Evolutionary conservation across 2,797 vertebrate species (phyloP).

Genomic region (Harpagifer antarcticus): DNA sequence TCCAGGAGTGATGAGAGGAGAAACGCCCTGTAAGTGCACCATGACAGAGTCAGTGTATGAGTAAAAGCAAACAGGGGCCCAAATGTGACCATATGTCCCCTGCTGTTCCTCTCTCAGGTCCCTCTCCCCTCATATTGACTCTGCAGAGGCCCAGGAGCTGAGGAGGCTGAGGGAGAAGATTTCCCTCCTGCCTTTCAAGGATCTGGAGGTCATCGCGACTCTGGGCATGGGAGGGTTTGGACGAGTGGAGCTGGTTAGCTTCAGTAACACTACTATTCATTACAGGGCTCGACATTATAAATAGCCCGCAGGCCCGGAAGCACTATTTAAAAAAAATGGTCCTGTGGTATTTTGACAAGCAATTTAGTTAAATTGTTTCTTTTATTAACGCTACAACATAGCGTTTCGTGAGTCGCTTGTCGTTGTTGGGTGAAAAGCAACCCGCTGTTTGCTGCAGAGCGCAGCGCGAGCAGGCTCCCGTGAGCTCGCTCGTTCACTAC

Average conservation of each 20-base stretch:
- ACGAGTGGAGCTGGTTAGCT: slow-evolving; percentile 87
- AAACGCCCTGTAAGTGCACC: slow-evolving; percentile 79
- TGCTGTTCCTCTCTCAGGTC: slow-evolving; percentile 59
- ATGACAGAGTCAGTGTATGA: neutral
- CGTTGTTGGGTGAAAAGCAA: too few species aligned
- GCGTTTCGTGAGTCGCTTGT: too few species aligned
- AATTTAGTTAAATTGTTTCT: too few species aligned
- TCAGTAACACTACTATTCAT: neutral
- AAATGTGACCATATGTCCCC: neutral
- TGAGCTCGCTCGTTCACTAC: too few species aligned
- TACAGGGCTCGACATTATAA: too few species aligned
- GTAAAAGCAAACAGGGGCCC: neutral
- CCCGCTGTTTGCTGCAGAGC: too few species aligned
- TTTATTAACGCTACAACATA: too few species aligned
- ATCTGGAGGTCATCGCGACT: slow-evolving; percentile 82
- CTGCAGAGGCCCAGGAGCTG: slow-evolving; percentile 74
- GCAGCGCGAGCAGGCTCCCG: too few species aligned
- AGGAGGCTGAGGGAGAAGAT: slow-evolving; percentile 77
- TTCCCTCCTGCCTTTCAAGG: slow-evolving; percentile 74
- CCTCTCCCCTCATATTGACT: slow-evolving; percentile 74
- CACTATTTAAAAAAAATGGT: too few species aligned
- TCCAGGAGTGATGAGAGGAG: slow-evolving; percentile 83
- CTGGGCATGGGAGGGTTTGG: slow-evolving; percentile 88
- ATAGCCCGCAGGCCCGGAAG: too few species aligned
- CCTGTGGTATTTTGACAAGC: too few species aligned